A percentile compares a stretch with the other conserved stretches of the same genome.
Evolutionary conservation across 2,888 invertebrate species (phyloP).

Genomic region (Mechanitis messenoides): DNA sequence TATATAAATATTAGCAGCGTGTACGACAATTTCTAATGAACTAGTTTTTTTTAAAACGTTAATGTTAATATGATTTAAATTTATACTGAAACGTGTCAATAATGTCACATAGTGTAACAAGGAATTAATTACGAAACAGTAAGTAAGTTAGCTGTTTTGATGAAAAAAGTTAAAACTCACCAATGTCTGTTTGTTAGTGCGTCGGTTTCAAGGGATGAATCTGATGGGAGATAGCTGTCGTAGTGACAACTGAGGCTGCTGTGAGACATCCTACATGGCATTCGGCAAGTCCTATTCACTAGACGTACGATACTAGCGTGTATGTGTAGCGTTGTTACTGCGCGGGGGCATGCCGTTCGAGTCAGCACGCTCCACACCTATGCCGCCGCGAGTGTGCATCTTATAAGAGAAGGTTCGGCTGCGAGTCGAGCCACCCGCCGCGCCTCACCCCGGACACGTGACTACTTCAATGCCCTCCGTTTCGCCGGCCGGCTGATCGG

Average conservation of each 20-base stretch:
- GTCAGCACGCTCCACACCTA: slow-evolving; percentile 69
- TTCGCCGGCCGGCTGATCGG: slow-evolving; percentile 66
- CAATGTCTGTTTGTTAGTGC: slow-evolving; percentile 69
- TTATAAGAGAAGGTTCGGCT: slow-evolving; percentile 72
- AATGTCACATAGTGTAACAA: background rate
- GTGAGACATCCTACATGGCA: slow-evolving; percentile 76
- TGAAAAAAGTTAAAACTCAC: slow-evolving; percentile 44
- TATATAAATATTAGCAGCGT: no score
- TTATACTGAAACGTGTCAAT: background rate
- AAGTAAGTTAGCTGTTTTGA: no score
- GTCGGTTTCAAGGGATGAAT: slow-evolving; percentile 71
- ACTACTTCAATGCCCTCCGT: slow-evolving; percentile 64
- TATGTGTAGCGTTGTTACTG: slow-evolving; percentile 44
- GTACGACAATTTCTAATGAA: background rate
- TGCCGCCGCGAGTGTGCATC: slow-evolving; percentile 72
- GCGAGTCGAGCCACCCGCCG: slow-evolving; percentile 65
- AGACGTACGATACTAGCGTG: slow-evolving; percentile 50
- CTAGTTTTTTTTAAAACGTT: background rate
- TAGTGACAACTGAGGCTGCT: slow-evolving; percentile 73
- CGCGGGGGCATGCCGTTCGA: slow-evolving; percentile 65
- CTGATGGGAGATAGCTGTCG: slow-evolving; percentile 71
- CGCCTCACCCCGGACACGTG: slow-evolving; percentile 76
- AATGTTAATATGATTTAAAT: background rate
- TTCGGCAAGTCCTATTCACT: slow-evolving; percentile 59
- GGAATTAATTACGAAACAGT: background rate